These are phyloP conservation scores for Eupithecia abbreviata DNA, from an alignment of 2,888 invertebrate genomes.

Conservation along the genomic window DNA sequence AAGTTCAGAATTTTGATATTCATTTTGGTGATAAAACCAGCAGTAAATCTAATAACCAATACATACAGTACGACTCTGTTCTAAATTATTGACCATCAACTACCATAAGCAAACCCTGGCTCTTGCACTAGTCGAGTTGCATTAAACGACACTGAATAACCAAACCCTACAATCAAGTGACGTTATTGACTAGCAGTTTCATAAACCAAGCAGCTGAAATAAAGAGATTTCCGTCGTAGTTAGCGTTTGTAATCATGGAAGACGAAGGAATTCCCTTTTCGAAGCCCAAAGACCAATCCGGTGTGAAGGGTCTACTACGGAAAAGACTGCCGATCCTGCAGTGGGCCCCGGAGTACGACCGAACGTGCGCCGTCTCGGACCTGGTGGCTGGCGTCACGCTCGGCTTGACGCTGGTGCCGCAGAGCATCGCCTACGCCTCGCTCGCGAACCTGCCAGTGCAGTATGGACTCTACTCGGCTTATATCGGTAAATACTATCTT, in stretches of 20 bases:
- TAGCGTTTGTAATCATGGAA: slow-evolving; percentile 45
- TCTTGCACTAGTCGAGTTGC: not conserved
- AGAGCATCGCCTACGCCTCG: slow-evolving; percentile 95
- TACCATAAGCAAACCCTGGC: not conserved
- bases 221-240: not conserved
- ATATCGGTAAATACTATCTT: slow-evolving; percentile 86
- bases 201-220: not conserved
- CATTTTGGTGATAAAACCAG: not conserved
- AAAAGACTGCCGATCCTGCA: slow-evolving; percentile 80
- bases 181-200: not conserved
- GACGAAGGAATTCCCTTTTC: slow-evolving; percentile 51
- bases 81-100: not conserved
- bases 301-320: slow-evolving; percentile 49
- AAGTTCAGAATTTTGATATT: not conserved
- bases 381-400: slow-evolving; percentile 94
- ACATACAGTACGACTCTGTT: not conserved
- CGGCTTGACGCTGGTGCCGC: slow-evolving; percentile 95
- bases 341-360: slow-evolving; percentile 89
- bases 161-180: not conserved
- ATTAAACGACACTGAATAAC: not conserved
- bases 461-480: slow-evolving; percentile 96
- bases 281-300: slow-evolving; percentile 28
- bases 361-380: slow-evolving; percentile 89
- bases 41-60: no score
- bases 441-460: slow-evolving; percentile 93